Percentiles rank a stretch among this genome's conserved stretches.
Evolutionary conservation across 2,113 vertebrate genomes (phyloP).

Genomic region (Gymnocephalus cernua): DNA sequence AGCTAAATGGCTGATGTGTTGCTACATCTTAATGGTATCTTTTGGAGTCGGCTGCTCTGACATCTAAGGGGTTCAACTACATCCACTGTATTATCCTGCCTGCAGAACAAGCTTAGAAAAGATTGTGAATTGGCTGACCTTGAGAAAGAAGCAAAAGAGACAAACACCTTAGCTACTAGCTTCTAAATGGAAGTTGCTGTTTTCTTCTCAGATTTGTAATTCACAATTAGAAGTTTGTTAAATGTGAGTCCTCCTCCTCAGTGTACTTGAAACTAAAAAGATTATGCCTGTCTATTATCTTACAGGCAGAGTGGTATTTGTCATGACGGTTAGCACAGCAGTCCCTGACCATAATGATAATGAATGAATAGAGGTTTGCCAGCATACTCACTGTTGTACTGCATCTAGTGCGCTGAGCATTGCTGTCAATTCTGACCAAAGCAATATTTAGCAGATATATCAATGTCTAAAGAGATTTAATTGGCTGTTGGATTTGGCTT

Average conservation of each 20-base stretch:
- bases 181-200: not conserved
- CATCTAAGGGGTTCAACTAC: slow-evolving; percentile 45
- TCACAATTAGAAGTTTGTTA: not conserved
- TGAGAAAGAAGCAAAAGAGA: slow-evolving; percentile 41
- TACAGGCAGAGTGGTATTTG: slow-evolving; percentile 2
- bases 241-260: not conserved
- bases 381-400: slow-evolving; percentile 17
- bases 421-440: slow-evolving; percentile 10
- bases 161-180: slow-evolving; percentile 16
- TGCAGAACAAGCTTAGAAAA: slow-evolving; percentile 38
- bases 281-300: slow-evolving; percentile 1
- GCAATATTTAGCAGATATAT: slow-evolving; percentile 19
- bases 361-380: slow-evolving; percentile 46
- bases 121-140: slow-evolving; percentile 50
- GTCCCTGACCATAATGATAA: slow-evolving; percentile 17
- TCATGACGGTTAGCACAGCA: slow-evolving; percentile 10
- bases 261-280: not conserved
- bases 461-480: slow-evolving; percentile 24
- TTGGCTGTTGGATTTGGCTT: slow-evolving; percentile 16
- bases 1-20: slow-evolving; percentile 62
- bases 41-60: slow-evolving; percentile 34
- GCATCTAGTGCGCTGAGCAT: not conserved
- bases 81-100: slow-evolving; percentile 34
- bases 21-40: slow-evolving; percentile 39
- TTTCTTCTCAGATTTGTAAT: not conserved